A percentile compares a stretch with the other conserved stretches of the same genome.
Conservation (phyloP, 2,888 invertebrate species). For the Drosophila meridionalis region DNA sequence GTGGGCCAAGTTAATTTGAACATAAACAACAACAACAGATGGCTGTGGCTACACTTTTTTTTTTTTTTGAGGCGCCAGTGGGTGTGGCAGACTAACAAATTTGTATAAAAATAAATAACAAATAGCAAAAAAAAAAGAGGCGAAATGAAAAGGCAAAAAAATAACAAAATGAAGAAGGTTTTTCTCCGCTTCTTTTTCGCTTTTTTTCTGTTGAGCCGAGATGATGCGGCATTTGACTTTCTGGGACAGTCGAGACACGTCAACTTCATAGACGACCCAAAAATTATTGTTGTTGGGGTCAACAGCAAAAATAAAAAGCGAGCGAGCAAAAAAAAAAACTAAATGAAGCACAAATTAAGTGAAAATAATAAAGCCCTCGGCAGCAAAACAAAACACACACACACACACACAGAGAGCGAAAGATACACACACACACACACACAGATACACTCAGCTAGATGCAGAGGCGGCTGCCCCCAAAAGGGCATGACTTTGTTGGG, state of each 20-base stretch:
- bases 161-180: conserved; percentile 18
- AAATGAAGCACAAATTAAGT: conserved; percentile 74
- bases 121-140: conserved; percentile 6
- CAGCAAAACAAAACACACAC: conserved; percentile 31
- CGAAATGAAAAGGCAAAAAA: conserved; percentile 14
- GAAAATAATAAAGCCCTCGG: conserved; percentile 74
- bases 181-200: conserved; percentile 14
- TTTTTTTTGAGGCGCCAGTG: conserved; percentile 29
- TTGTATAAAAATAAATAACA: conserved; percentile 45
- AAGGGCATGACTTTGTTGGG: background rate
- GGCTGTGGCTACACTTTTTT: conserved; percentile 10
- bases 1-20: conserved; percentile 71
- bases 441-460: conserved; percentile 1
- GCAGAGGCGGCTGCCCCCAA: background rate
- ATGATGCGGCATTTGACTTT: conserved; percentile 75
- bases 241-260: conserved; percentile 58
- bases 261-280: conserved; percentile 59
- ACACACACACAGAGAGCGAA: background rate
- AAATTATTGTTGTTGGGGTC: conserved; percentile 28
- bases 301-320: conserved; percentile 14
- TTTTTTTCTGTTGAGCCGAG: conserved; percentile 47
- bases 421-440: background rate
- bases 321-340: conserved; percentile 23
- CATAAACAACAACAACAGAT: conserved; percentile 45
- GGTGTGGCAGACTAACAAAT: conserved; percentile 28